Evolutionary conservation across 2,797 vertebrate species (phyloP).

Genomic region (Aselliscus stoliczkanus): DNA sequence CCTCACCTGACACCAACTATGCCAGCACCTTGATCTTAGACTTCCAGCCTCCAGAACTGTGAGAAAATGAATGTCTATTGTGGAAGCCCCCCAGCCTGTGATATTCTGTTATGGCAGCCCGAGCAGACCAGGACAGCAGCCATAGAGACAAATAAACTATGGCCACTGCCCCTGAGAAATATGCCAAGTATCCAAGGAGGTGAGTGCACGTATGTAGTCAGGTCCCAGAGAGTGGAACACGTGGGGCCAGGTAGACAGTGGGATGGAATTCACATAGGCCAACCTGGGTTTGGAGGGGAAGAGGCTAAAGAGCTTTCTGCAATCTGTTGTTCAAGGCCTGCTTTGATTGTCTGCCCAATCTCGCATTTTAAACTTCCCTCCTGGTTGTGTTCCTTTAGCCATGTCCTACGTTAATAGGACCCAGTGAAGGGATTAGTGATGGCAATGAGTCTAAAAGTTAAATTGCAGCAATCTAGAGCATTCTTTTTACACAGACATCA

Average conservation of each 20-base stretch:
- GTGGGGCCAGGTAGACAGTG: fast-evolving
- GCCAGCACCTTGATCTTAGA: background rate
- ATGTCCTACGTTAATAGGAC: background rate
- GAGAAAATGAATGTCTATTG: background rate
- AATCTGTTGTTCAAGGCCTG: background rate
- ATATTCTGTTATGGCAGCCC: background rate
- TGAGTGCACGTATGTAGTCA: background rate
- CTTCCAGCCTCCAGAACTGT: background rate
- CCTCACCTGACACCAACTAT: background rate
- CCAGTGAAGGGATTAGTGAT: background rate
- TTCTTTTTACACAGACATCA: background rate
- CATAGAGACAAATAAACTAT: background rate
- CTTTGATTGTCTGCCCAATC: background rate
- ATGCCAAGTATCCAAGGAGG: background rate
- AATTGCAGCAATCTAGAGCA: background rate
- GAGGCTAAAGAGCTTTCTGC: background rate
- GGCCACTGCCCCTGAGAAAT: background rate
- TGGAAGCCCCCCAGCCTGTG: background rate
- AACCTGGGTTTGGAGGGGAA: background rate
- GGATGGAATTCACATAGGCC: background rate
- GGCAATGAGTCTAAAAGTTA: background rate
- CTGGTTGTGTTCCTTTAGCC: background rate
- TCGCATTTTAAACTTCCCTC: background rate
- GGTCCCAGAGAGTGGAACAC: background rate
- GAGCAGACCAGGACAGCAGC: fast-evolving